Evolutionary conservation across 2,113 vertebrate genomes (phyloP).

Genomic region (Chelonoidis abingdonii): DNA sequence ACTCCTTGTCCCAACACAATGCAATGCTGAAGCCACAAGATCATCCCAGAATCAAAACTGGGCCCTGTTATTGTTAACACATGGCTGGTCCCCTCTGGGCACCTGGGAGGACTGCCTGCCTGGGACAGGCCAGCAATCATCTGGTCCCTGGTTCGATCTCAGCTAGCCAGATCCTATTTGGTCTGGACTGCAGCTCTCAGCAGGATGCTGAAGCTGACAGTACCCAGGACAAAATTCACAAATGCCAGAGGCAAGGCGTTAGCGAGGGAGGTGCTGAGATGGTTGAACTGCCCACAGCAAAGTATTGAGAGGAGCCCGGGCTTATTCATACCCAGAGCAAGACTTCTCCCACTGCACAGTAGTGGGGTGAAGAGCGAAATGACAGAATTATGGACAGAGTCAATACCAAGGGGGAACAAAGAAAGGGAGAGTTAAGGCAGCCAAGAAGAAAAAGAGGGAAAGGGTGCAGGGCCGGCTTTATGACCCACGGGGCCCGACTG

Average conservation of each 20-base stretch:
- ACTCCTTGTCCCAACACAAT: neutral
- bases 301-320: neutral
- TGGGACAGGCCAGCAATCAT: neutral
- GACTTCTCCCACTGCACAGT: neutral
- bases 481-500: no score
- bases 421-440: neutral
- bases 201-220: neutral
- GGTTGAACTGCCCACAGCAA: neutral
- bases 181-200: neutral
- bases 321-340: neutral
- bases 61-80: neutral
- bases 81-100: neutral
- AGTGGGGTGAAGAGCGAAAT: neutral
- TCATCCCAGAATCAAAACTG: neutral
- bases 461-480: no score
- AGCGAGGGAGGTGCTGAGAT: neutral
- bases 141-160: neutral
- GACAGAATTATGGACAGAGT: neutral
- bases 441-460: neutral
- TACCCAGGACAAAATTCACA: neutral
- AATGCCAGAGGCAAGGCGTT: neutral
- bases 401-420: neutral
- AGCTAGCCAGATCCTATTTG: neutral
- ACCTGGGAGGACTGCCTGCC: neutral
- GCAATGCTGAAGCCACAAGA: neutral